These are phyloP conservation scores for Abramis brama DNA, from an alignment of 2,113 vertebrate genomes.

Conservation along the genomic window DNA sequence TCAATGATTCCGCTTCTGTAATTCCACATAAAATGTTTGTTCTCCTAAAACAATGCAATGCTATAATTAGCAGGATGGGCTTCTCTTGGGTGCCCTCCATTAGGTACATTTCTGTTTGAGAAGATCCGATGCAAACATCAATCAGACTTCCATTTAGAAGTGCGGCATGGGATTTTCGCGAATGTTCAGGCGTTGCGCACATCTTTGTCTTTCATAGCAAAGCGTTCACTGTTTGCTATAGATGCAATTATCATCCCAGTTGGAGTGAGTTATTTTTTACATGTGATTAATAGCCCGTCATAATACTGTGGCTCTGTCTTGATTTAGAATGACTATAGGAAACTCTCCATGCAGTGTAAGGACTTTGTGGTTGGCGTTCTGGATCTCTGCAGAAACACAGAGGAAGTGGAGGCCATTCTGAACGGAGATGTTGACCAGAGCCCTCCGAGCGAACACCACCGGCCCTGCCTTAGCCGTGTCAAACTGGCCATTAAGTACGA, in stretches of 20 bases:
- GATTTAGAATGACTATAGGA: constrained; percentile 85
- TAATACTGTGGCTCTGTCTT: not conserved
- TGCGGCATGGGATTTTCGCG: not conserved
- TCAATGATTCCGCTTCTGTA: constrained; percentile 24
- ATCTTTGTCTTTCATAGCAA: not conserved
- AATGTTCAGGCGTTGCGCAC: not conserved
- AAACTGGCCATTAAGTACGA: constrained; percentile 89
- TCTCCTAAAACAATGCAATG: constrained; percentile 1
- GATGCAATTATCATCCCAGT: not conserved
- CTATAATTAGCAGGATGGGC: constrained; percentile 13
- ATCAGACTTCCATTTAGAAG: constrained; percentile 27
- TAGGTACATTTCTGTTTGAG: constrained; percentile 20
- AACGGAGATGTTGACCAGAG: constrained; percentile 82
- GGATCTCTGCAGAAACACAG: constrained; percentile 85
- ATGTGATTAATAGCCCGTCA: not conserved
- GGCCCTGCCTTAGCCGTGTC: constrained; percentile 81
- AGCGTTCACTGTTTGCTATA: not conserved
- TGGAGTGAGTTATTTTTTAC: not conserved
- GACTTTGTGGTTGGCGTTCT: constrained; percentile 89
- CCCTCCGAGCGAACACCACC: constrained; percentile 71
- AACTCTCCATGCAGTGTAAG: constrained; percentile 91
- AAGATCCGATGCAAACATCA: constrained; percentile 20
- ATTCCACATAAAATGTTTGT: constrained; percentile 30
- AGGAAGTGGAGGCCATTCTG: constrained; percentile 87
- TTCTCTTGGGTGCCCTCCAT: constrained; percentile 32